phyloP scores from a whole-genome alignment of 2,113 vertebrate genomes.

The Cynoglossus semilaevis region DNA sequence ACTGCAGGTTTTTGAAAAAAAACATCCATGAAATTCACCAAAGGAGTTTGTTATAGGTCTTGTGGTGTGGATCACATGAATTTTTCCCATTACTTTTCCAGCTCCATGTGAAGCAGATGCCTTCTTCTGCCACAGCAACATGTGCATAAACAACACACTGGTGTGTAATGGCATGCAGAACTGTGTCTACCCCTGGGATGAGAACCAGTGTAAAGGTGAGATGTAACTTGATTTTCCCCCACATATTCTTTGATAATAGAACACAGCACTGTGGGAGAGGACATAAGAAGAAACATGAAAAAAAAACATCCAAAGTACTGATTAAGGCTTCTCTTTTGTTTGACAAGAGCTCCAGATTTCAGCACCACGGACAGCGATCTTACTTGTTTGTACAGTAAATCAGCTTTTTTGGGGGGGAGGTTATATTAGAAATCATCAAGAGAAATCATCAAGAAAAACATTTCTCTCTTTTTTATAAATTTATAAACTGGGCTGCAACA shows the following conservation, averaged over 20 bases:
- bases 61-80: too few species aligned
- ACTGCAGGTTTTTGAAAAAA: too few species aligned
- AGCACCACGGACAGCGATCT: constrained; percentile 43
- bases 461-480: too few species aligned
- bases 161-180: constrained; percentile 98
- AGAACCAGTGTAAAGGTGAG: constrained; percentile 98
- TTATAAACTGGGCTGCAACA: too few species aligned
- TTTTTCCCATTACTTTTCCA: constrained; percentile 53
- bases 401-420: too few species aligned
- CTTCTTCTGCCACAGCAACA: constrained; percentile 99
- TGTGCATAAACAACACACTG: constrained; percentile 97
- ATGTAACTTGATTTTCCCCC: background rate
- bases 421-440: too few species aligned
- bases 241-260: background rate
- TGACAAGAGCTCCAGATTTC: constrained; percentile 8
- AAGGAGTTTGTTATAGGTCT: too few species aligned
- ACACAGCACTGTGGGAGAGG: too few species aligned
- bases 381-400: too few species aligned
- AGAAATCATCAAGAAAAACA: too few species aligned
- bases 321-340: background rate
- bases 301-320: too few species aligned
- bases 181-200: constrained; percentile 98
- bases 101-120: constrained; percentile 93
- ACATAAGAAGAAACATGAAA: background rate
- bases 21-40: too few species aligned